phyloP scores from a whole-genome alignment of 2,113 vertebrate genomes.

The Caracal caracal region DNA sequence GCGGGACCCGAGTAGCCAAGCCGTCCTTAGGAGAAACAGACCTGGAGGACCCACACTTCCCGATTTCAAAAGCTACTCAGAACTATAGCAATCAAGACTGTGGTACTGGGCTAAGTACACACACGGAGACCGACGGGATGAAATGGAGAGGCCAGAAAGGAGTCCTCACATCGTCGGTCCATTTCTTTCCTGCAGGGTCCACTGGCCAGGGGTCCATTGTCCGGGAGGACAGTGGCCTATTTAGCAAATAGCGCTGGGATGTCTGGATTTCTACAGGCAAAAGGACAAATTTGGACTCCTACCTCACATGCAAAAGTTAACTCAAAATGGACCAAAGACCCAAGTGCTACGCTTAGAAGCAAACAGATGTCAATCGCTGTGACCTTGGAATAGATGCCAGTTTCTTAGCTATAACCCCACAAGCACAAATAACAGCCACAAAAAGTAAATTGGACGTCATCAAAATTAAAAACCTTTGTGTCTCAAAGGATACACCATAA shows the following conservation, averaged over 20 bases:
- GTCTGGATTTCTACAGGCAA: background rate
- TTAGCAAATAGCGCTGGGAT: background rate
- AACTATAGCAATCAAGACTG: background rate
- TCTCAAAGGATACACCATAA: background rate
- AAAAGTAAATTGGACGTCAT: background rate
- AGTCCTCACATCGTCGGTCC: background rate
- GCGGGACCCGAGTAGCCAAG: background rate
- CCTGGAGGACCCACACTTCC: background rate
- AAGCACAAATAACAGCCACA: background rate
- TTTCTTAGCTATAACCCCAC: background rate
- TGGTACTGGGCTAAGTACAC: background rate
- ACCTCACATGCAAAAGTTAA: background rate
- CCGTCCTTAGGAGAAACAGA: background rate
- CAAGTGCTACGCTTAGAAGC: background rate
- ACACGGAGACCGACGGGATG: background rate
- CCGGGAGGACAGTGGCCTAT: background rate
- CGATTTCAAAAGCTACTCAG: background rate
- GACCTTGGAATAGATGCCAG: background rate
- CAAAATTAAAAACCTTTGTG: background rate
- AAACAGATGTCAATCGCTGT: background rate
- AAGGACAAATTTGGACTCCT: background rate
- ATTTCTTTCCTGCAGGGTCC: background rate
- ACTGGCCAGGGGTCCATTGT: no score
- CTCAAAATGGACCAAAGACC: background rate
- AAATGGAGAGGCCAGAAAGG: background rate